A percentile compares a stretch with the other conserved stretches of the same genome.
phyloP scores from a whole-genome alignment of 2,797 vertebrate species.

The Cercopithecus diana region DNA sequence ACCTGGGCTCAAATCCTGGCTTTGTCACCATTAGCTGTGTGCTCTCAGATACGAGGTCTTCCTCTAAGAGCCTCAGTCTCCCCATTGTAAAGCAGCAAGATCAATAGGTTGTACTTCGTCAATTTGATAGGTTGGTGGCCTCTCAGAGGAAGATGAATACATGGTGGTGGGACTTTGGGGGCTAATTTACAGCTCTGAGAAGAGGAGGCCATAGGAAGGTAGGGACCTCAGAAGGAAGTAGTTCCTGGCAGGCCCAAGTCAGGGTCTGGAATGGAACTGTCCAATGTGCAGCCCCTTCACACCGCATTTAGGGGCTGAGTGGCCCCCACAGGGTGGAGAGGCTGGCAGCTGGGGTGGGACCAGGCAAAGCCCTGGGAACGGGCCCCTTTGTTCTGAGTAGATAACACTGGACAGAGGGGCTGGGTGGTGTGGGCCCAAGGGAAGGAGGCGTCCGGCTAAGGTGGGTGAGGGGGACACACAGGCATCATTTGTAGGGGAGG shows the following conservation, averaged over 20 bases:
- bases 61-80: not conserved
- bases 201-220: not conserved
- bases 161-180: not conserved
- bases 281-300: not conserved
- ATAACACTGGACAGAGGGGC: not conserved
- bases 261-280: not conserved
- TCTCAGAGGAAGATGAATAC: not conserved
- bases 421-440: not conserved
- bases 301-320: too few species aligned
- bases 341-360: not conserved
- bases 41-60: not conserved
- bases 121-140: not conserved
- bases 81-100: not conserved
- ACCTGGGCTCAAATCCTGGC: not conserved
- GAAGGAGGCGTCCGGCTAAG: not conserved
- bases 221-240: not conserved
- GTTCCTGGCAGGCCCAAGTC: not conserved
- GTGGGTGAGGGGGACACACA: not conserved
- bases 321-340: not conserved
- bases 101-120: not conserved
- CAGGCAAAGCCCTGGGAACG: not conserved
- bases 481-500: too few species aligned
- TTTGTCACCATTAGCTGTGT: not conserved
- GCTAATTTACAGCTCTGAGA: not conserved
- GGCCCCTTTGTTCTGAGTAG: not conserved